Percentiles rank a stretch among this genome's conserved stretches.
Evolutionary conservation across 2,888 invertebrate species (phyloP).

Genomic region (Leucania comma): DNA sequence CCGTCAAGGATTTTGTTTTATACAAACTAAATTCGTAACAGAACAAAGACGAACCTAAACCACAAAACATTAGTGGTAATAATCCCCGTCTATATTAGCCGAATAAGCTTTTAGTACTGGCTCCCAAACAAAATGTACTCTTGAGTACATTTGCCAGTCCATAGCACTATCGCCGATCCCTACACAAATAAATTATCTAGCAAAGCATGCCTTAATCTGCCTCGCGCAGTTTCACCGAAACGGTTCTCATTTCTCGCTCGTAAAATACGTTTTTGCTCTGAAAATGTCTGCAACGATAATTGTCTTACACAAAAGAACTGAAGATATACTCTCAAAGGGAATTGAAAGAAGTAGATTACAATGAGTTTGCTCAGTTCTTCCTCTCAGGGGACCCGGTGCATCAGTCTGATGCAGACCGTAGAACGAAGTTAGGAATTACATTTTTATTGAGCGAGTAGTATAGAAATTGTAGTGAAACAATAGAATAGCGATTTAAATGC

Average conservation of each 20-base stretch:
- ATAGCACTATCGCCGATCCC: conserved; percentile 37
- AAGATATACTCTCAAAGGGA: conserved; percentile 84
- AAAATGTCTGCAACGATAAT: conserved; percentile 83
- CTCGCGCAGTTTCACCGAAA: conserved; percentile 58
- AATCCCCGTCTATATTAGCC: conserved; percentile 46
- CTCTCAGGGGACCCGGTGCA: conserved; percentile 61
- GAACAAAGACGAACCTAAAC: conserved; percentile 42
- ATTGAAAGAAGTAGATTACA: conserved; percentile 87
- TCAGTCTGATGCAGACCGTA: conserved; percentile 57
- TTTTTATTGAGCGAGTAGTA: conserved; percentile 55
- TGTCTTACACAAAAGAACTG: conserved; percentile 85
- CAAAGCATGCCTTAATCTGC: conserved; percentile 61
- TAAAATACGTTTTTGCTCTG: conserved; percentile 82
- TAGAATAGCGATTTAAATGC: conserved; percentile 36
- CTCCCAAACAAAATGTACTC: conserved; percentile 23
- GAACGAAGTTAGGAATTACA: conserved; percentile 59
- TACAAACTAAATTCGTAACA: conserved; percentile 21
- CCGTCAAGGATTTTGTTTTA: conserved; percentile 12
- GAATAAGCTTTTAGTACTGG: conserved; percentile 30
- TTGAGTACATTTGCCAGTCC: conserved; percentile 26
- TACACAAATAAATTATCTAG: conserved; percentile 52
- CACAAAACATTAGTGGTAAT: conserved; percentile 45
- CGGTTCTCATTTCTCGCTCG: conserved; percentile 68
- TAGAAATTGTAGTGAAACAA: conserved; percentile 47
- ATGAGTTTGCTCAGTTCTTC: conserved; percentile 69